Evolutionary conservation across 2,888 invertebrate species (phyloP), one percentile per base, ranked within the genome.

Genomic region (Nesidiocoris tenuis): DNA sequence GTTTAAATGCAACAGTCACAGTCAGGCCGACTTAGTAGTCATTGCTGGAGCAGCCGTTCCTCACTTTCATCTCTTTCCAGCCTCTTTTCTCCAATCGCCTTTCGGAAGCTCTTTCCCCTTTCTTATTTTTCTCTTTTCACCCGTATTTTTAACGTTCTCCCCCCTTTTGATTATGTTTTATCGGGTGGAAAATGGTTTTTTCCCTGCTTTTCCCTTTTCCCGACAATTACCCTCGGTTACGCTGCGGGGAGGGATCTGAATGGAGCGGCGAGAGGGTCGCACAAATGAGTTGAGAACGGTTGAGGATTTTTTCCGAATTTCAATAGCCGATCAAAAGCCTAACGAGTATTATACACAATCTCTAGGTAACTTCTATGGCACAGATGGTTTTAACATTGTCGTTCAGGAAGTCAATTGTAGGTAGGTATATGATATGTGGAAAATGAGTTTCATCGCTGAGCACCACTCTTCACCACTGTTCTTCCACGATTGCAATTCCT

Each of bases 1-100:
- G 81, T 81, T 81, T 81, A 81, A 81, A 81, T 80, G 80, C 80
- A 80, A 79, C 80, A 80, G 39, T 39, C 5, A 77, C 77, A 78
- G 78, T 78, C 79, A 66, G 23, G 21, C 76, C 72, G 67, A 25
- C 67, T 77, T 79, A 77, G 78, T 77, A 79, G 77, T 77, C 78
- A 79, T 79, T 77, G 78, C 77, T 54, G 18, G 25, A 54, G 19
- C 21, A 17, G 5, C 61, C 72, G 21, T 19, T 17, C 72, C 21
- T 9, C 2, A 5, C 59, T 18, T 3, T 59, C 59, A 19, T 25
- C 56, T 56, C 72, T 3, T 23, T 61, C 67, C 55, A 12, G 16
- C 64, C 63, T 61, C 22, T 22, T 70, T 23, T 61, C 65, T 17
- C n/a, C 24, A 9, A 12, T 25, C 39, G n/a, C n/a, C n/a, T n/a